Evolutionary conservation across 2,113 vertebrate genomes (phyloP).

Genomic region (Triplophysa tibetana): DNA sequence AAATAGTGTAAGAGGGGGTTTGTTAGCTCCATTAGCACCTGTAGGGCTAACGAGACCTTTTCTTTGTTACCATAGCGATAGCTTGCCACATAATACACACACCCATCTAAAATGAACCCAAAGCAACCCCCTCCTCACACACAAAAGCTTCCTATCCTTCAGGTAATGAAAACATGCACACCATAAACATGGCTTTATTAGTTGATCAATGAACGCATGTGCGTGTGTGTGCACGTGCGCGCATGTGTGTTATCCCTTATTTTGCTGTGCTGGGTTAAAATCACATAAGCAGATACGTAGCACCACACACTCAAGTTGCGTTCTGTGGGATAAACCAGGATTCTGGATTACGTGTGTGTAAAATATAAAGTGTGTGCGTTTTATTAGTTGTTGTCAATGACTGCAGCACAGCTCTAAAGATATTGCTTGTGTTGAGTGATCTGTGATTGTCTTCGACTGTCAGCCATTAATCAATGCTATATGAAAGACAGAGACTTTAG

Average conservation of each 20-base stretch:
- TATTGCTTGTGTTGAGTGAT: conserved; percentile 41
- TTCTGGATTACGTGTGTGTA: background rate
- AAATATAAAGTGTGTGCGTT: conserved; percentile 23
- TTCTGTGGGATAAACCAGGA: background rate
- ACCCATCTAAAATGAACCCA: conserved; percentile 41
- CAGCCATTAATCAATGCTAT: conserved; percentile 42
- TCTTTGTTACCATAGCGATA: conserved; percentile 71
- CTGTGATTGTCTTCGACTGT: conserved; percentile 39
- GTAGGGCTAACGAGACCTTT: conserved; percentile 76
- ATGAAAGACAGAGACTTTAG: conserved; percentile 25
- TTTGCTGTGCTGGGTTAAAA: conserved; percentile 23
- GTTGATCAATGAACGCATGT: conserved; percentile 65
- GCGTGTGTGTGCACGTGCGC: too few relatives aligned
- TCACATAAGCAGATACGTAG: background rate
- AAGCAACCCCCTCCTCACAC: conserved; percentile 41
- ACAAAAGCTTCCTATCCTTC: conserved; percentile 40
- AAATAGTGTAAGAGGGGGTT: conserved; percentile 62
- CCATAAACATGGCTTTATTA: conserved; percentile 70
- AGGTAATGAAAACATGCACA: conserved; percentile 68
- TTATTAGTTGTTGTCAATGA: conserved; percentile 38
- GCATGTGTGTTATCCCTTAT: background rate
- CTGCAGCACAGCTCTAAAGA: conserved; percentile 28
- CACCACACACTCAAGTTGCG: background rate
- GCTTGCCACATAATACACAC: conserved; percentile 65
- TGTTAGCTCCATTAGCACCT: conserved; percentile 81